Percentiles rank a stretch among this genome's conserved stretches.
These are phyloP conservation scores for Setipinna tenuifilis DNA, from an alignment of 2,797 vertebrate genomes.

Conservation along the genomic window DNA sequence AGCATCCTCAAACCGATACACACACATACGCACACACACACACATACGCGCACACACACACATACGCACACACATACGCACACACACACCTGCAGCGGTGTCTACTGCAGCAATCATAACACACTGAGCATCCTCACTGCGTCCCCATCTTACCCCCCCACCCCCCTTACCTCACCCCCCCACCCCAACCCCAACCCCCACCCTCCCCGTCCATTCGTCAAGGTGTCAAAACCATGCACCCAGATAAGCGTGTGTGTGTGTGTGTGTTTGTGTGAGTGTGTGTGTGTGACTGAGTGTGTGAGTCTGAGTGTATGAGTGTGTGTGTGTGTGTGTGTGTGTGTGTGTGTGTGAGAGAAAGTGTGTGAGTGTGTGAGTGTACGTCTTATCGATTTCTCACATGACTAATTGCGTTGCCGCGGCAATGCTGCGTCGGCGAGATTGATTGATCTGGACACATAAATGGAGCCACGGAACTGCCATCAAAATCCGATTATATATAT, in stretches of 20 bases:
- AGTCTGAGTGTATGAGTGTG: too few species aligned
- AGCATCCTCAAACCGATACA: neutral
- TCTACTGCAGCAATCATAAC: neutral
- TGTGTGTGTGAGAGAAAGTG: too few species aligned
- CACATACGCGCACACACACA: too few species aligned
- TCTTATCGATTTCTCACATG: constrained; percentile 22
- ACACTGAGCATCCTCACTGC: neutral
- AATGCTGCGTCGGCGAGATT: neutral
- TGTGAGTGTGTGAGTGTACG: too few species aligned
- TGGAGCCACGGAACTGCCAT: neutral
- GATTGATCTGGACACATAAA: neutral
- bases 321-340: too few species aligned
- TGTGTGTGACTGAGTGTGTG: too few species aligned
- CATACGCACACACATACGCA: too few species aligned
- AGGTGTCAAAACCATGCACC: neutral
- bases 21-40: too few species aligned
- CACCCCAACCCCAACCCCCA: neutral
- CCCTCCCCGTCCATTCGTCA: constrained; percentile 4
- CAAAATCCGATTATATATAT: neutral
- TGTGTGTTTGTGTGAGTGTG: too few species aligned
- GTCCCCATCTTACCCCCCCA: neutral
- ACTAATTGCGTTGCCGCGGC: neutral
- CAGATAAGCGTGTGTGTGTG: too few species aligned
- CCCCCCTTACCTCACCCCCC: too few species aligned
- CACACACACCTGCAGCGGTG: neutral